Percentiles rank a stretch among this genome's conserved stretches.
phyloP scores from a whole-genome alignment of 2,113 vertebrate genomes.

The Acinonyx jubatus region DNA sequence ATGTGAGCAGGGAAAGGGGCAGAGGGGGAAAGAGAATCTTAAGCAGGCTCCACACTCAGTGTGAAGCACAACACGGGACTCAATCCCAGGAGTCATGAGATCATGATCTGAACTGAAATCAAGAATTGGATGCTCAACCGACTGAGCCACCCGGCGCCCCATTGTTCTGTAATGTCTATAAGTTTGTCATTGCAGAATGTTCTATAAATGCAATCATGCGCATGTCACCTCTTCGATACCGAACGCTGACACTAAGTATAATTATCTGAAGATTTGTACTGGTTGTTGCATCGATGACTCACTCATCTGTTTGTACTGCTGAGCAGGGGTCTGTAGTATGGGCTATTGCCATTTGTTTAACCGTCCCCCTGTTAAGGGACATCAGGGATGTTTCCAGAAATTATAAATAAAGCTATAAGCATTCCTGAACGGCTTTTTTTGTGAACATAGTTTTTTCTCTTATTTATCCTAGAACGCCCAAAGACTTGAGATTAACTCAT shows the following conservation, averaged over 20 bases:
- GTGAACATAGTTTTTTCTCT: background rate
- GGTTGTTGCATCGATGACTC: background rate
- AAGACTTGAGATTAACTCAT: background rate
- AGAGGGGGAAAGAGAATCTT: too few relatives aligned
- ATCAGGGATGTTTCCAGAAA: background rate
- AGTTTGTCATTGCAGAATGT: background rate
- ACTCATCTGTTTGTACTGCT: background rate
- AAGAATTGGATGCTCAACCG: too few relatives aligned
- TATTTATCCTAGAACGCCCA: background rate
- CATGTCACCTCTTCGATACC: background rate
- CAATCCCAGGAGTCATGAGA: too few relatives aligned
- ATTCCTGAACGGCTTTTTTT: background rate
- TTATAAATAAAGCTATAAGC: background rate
- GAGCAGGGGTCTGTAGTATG: background rate
- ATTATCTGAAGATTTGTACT: background rate
- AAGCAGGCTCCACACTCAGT: too few relatives aligned
- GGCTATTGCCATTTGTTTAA: background rate
- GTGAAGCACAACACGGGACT: too few relatives aligned
- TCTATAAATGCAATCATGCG: background rate
- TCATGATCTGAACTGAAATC: too few relatives aligned
- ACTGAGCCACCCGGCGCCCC: too few relatives aligned
- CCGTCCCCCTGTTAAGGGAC: background rate
- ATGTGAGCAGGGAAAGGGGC: too few relatives aligned
- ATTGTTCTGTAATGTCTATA: background rate
- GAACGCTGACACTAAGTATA: background rate